Conservation (phyloP, 2,797 vertebrate genomes). For the Synaphobranchus kaupii region DNA sequence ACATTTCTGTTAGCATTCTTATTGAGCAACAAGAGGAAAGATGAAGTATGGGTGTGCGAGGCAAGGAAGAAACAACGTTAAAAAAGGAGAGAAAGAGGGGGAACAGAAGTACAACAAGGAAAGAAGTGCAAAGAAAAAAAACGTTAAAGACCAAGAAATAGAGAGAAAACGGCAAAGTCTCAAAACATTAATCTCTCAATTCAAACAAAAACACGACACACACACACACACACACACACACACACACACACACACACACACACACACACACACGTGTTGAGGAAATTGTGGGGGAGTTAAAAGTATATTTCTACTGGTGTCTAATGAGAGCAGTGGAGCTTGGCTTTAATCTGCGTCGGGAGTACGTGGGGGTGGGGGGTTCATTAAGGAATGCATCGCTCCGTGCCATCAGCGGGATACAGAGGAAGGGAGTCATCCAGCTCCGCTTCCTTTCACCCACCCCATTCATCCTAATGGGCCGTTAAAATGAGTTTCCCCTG, state of each 20-base stretch:
- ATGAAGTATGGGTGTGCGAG: background rate
- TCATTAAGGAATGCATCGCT: background rate
- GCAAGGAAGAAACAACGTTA: background rate
- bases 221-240: background rate
- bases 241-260: background rate
- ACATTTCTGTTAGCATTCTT: background rate
- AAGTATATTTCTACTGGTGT: background rate
- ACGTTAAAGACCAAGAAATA: background rate
- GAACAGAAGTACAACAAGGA: background rate
- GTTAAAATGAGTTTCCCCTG: background rate
- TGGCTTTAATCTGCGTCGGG: background rate
- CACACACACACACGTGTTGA: conserved; percentile 27
- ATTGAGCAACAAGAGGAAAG: background rate
- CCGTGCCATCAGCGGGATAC: background rate
- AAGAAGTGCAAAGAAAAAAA: conserved; percentile 32
- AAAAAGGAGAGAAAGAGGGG: background rate
- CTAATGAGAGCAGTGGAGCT: background rate
- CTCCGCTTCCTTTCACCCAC: background rate
- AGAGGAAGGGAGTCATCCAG: background rate
- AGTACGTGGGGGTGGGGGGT: background rate
- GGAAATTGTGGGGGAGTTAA: background rate
- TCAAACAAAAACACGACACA: background rate
- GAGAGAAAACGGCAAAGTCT: background rate
- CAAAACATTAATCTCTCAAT: background rate
- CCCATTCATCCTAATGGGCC: background rate